phyloP scores from a whole-genome alignment of 1,140 invertebrate species.

The Heliconius melpomene region DNA sequence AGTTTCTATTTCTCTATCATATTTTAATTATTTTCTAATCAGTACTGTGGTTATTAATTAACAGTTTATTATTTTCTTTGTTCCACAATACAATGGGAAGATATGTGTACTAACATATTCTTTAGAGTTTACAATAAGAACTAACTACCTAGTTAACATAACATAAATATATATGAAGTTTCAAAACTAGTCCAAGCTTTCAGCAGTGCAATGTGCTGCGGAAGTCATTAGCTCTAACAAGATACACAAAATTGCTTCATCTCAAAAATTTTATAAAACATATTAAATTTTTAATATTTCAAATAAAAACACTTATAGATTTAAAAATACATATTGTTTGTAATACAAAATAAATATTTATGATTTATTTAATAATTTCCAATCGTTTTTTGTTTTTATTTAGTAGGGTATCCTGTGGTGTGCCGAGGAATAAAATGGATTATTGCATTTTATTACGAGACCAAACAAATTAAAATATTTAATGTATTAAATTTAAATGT shows the following conservation, averaged over 20 bases:
- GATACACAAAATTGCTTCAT: conserved; percentile 17
- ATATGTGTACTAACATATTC: not conserved
- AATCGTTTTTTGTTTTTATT: no score
- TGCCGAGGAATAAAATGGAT: no score
- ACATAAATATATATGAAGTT: conserved; percentile 28
- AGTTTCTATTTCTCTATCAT: conserved; percentile 3
- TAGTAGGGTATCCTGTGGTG: no score
- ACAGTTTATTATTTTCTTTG: conserved; percentile 16
- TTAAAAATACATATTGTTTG: no score
- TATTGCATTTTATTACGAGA: no score
- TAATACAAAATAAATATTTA: no score
- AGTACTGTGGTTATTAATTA: not conserved
- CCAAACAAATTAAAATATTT: no score
- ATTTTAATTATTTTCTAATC: conserved; percentile 3
- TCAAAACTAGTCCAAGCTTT: conserved; percentile 24
- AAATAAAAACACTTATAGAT: not conserved
- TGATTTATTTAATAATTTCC: no score
- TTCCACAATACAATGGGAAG: conserved; percentile 9
- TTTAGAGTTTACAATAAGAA: conserved; percentile 11
- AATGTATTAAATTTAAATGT: no score
- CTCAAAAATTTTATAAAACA: not conserved
- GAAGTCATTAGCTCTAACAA: conserved; percentile 32
- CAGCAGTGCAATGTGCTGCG: conserved; percentile 27
- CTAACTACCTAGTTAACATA: conserved; percentile 13
- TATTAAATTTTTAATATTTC: not conserved